phyloP scores from a whole-genome alignment of 1,140 invertebrate genomes.

The Harpegnathos saltator region DNA sequence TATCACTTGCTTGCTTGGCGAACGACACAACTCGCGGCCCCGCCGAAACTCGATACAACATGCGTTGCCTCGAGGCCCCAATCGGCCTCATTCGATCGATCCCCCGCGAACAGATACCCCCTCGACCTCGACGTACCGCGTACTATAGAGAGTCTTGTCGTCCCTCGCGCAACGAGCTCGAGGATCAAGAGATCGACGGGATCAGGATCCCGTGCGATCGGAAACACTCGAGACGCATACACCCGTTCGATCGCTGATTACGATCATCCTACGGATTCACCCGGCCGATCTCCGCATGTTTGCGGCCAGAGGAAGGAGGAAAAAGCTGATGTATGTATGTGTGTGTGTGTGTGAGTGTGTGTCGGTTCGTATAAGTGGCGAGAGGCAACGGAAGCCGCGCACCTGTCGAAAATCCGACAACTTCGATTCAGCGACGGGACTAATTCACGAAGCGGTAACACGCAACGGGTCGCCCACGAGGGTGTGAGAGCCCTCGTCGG shows the following conservation, averaged over 20 bases:
- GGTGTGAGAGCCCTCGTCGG: too few relatives aligned
- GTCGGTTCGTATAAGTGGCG: not conserved
- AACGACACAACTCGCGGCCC: slow-evolving; percentile 8
- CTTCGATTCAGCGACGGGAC: too few relatives aligned
- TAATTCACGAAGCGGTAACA: too few relatives aligned
- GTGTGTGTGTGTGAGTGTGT: too few relatives aligned
- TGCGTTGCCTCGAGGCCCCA: not conserved
- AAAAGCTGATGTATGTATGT: too few relatives aligned
- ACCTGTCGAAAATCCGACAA: too few relatives aligned
- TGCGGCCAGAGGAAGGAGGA: too few relatives aligned
- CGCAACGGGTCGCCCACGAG: too few relatives aligned
- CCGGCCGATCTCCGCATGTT: not conserved
- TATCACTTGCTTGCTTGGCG: slow-evolving; percentile 40
- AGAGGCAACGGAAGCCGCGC: not conserved
- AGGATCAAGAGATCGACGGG: not conserved
- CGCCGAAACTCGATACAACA: slow-evolving; percentile 13
- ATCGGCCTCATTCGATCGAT: slow-evolving; percentile 32
- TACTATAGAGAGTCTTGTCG: too few relatives aligned
- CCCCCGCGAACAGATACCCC: slow-evolving; percentile 11
- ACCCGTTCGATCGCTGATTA: not conserved
- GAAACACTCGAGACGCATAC: not conserved
- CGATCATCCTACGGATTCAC: slow-evolving; percentile 38
- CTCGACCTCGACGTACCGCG: too few relatives aligned
- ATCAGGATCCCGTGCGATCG: slow-evolving; percentile 2
- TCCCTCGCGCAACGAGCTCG: slow-evolving; percentile 8